A percentile compares a stretch with the other conserved stretches of the same genome.
These are phyloP conservation scores for Julus scandinavius DNA, from an alignment of 2,888 invertebrate genomes.

Conservation along the genomic window DNA sequence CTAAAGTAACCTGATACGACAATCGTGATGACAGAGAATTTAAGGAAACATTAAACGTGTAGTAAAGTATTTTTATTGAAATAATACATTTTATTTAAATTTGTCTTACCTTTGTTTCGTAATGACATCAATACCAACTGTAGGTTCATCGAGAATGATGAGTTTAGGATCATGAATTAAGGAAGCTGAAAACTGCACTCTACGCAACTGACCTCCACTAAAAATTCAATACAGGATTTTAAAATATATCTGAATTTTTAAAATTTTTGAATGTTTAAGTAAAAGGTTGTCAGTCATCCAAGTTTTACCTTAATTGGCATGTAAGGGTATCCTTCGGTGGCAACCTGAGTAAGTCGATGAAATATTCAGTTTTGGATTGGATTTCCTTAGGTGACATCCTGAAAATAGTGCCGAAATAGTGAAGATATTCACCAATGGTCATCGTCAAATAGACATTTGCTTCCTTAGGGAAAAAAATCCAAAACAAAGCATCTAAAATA, in stretches of 20 bases:
- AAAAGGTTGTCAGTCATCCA: background rate
- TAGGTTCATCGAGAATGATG: background rate
- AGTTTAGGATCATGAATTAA: background rate
- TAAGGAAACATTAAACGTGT: too few species aligned
- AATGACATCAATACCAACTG: slow-evolving; percentile 31
- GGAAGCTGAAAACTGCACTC: slow-evolving; percentile 2
- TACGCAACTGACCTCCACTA: background rate
- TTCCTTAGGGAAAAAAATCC: background rate
- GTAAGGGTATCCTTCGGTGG: slow-evolving; percentile 74
- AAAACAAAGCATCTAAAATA: too few species aligned
- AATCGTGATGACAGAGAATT: too few species aligned
- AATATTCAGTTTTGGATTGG: slow-evolving; percentile 81
- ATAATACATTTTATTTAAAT: too few species aligned
- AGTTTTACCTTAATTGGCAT: background rate
- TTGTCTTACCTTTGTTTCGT: background rate
- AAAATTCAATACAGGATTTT: background rate
- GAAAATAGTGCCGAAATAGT: slow-evolving; percentile 96
- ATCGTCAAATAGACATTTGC: slow-evolving; percentile 67
- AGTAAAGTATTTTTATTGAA: too few species aligned
- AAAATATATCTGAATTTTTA: background rate
- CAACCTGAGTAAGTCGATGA: slow-evolving; percentile 88
- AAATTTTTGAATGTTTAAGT: background rate
- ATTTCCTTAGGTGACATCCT: slow-evolving; percentile 89
- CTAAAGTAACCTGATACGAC: too few species aligned
- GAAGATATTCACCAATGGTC: slow-evolving; percentile 92